Evolutionary conservation across 1,140 invertebrate genomes (phyloP).

Genomic region (Alviniconcha marisindica): DNA sequence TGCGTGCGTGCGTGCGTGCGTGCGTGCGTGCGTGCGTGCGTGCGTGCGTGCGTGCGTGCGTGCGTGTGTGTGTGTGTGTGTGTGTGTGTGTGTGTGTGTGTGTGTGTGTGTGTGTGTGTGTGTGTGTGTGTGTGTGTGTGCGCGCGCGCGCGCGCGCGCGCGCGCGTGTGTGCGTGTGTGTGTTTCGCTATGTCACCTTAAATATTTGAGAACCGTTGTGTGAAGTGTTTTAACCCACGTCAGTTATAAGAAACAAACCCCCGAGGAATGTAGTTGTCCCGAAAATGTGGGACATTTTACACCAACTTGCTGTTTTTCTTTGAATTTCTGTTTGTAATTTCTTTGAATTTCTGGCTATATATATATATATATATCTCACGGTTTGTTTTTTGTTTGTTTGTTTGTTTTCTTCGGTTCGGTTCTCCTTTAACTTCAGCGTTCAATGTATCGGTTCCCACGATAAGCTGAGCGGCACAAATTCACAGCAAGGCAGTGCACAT

Average conservation of each 20-base stretch:
- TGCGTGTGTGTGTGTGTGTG: constrained; percentile 16
- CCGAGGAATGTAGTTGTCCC: too few relatives aligned
- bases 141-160: not conserved
- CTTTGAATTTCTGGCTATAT: not conserved
- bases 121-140: constrained; percentile 10
- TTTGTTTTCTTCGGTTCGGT: too few relatives aligned
- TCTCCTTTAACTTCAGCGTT: too few relatives aligned
- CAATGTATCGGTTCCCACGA: too few relatives aligned
- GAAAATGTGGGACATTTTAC: too few relatives aligned
- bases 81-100: constrained; percentile 24
- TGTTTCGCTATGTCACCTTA: not conserved
- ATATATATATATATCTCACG: too few relatives aligned
- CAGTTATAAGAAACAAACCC: too few relatives aligned
- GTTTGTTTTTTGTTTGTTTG: too few relatives aligned
- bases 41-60: constrained; percentile 2
- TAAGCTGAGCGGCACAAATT: too few relatives aligned
- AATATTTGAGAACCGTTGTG: too few relatives aligned
- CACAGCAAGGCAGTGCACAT: too few relatives aligned
- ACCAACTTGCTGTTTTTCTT: not conserved
- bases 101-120: constrained; percentile 11
- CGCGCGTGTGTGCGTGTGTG: not conserved
- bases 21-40: constrained; percentile 2
- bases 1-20: not conserved
- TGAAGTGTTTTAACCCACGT: too few relatives aligned
- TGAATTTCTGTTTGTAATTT: not conserved